Evolutionary conservation across 1,140 invertebrate genomes (phyloP), one percentile per base, ranked within the genome.

Genomic region (Eriocheir sinensis): DNA sequence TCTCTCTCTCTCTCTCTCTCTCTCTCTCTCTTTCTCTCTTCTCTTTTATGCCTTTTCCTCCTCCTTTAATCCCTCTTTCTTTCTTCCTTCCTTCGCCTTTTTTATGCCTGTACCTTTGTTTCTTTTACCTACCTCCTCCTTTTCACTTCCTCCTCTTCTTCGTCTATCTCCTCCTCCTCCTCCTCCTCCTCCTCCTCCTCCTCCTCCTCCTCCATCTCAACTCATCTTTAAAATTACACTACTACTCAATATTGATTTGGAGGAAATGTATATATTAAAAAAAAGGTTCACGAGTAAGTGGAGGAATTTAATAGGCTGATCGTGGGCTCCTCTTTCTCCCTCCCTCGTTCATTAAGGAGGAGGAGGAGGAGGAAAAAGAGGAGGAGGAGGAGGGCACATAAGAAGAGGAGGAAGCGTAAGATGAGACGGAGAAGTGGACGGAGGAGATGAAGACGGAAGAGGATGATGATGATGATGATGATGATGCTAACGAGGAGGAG

Each of bases 251-350:
- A 72, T 90, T 90, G n/a, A 90, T 36, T 27, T n/a, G 21, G 60
- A 72, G n/a, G 21, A n/a, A 72, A 72, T n/a, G 60, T 72, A 88
- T 40, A 80, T 80, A 80, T 8, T 30, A 80, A 80, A 80, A 41
- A 40, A 41, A 88, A 41, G 3, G 30, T 90, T 90, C 53, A 72
- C 32, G 89, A 90, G 48, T 90, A 34, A 72, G 30, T 72, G 48
- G n/a, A 72, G 53, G 89, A 72, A 72, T 72, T 90, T 90, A 90
- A 90, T 90, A 90, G 89, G 30, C 34, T 36, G 44, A 72, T 72
- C 38, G 34, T 72, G 36, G 48, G 48, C 60, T 72, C 53, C 48
- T 72, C 48, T 72, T 90, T 32, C 89, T 4, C 8, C 30, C 38
- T 90, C 32, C 89, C 30, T 72, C 53, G 34, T 90, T 90, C 34